phyloP scores from a whole-genome alignment of 1,140 invertebrate genomes.

The Euglossa dilemma region DNA sequence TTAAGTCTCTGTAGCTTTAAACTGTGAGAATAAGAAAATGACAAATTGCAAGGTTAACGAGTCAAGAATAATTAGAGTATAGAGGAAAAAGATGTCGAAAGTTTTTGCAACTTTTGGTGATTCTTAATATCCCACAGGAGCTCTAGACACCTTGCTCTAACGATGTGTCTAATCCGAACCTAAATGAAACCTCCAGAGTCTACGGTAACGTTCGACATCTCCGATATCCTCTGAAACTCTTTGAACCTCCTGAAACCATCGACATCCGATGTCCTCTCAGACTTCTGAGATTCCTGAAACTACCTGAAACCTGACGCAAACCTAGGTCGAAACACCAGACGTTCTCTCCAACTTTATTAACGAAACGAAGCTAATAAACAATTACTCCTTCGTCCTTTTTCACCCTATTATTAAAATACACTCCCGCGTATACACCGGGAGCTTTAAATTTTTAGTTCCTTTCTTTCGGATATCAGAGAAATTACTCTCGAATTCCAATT shows the following conservation, averaged over 20 bases:
- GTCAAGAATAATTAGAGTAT: no score
- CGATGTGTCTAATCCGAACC: background rate
- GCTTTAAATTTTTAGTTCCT: no score
- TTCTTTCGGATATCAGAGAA: no score
- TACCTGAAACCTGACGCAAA: background rate
- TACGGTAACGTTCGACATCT: background rate
- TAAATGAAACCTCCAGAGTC: background rate
- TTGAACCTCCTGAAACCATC: background rate
- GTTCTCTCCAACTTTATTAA: background rate
- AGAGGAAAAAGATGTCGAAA: no score
- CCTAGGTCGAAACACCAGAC: background rate
- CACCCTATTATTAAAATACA: no score
- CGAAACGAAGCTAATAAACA: background rate
- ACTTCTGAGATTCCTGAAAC: background rate
- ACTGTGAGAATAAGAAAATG: no score
- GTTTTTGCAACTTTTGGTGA: background rate
- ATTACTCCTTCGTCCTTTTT: background rate
- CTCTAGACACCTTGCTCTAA: background rate
- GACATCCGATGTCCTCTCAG: slow-evolving; percentile 8
- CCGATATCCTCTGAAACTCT: slow-evolving; percentile 7
- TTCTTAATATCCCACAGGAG: background rate
- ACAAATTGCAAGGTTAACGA: no score
- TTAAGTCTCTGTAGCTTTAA: no score
- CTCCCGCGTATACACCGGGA: no score
- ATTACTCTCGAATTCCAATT: no score